A percentile compares a stretch with the other conserved stretches of the same genome.
Evolutionary conservation across 1,140 invertebrate genomes (phyloP).

Genomic region (Metopolophium dirhodum): DNA sequence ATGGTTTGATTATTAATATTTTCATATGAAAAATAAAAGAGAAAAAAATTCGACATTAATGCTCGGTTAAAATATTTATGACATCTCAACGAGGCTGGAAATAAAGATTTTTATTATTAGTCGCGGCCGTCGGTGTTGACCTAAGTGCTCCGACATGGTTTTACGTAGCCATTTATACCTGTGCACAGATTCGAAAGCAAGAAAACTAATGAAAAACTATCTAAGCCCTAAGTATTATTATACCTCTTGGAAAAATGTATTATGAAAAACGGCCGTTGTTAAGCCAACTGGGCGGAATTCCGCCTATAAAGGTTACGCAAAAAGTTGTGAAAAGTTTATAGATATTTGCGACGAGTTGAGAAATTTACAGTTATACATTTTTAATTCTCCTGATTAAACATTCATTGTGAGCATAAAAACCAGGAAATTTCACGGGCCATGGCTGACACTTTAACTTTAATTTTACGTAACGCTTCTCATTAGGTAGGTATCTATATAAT

Average conservation of each 20-base stretch:
- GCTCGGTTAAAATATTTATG: not conserved
- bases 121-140: not conserved
- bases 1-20: not conserved
- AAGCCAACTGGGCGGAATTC: not conserved
- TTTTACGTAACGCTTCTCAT: not conserved
- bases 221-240: not conserved
- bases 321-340: constrained; percentile 18
- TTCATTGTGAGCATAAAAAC: not conserved
- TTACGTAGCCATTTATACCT: not conserved
- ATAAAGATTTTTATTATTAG: not conserved
- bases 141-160: not conserved
- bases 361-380: not conserved
- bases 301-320: not conserved
- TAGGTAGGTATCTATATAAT: not conserved
- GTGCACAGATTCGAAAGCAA: not conserved
- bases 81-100: not conserved
- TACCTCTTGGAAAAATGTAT: not conserved
- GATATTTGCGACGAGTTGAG: not conserved
- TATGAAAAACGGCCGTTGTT: constrained; percentile 14
- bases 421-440: not conserved
- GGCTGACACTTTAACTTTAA: not conserved
- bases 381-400: not conserved
- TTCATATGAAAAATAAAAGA: not conserved
- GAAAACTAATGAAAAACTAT: constrained; percentile 6
- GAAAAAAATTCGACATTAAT: not conserved